Percentiles rank a stretch among this genome's conserved stretches.
Conservation (phyloP, 2,797 vertebrate species). For the Sebastes oblongus region DNA sequence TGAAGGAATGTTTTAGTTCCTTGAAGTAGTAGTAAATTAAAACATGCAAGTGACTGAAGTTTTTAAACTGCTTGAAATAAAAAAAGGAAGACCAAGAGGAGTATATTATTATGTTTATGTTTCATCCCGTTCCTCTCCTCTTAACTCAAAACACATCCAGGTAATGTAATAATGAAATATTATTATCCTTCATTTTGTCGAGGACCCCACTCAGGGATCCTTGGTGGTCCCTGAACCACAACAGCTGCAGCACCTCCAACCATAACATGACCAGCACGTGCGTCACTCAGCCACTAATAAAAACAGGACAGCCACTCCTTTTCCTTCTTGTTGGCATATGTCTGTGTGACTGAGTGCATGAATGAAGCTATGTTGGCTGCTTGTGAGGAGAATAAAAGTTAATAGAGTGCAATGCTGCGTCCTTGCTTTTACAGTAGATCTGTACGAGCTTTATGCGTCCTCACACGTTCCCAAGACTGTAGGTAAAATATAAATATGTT, state of each 20-base stretch:
- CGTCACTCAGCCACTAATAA: constrained; percentile 67
- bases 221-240: constrained; percentile 58
- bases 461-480: background rate
- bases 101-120: background rate
- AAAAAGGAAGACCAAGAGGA: background rate
- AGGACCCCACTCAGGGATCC: constrained; percentile 30
- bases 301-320: constrained; percentile 60
- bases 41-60: background rate
- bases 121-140: background rate
- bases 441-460: background rate
- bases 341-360: background rate
- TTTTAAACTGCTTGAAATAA: background rate
- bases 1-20: too few species aligned
- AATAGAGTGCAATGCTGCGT: background rate
- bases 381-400: constrained; percentile 14
- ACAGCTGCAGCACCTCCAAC: constrained; percentile 49
- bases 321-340: constrained; percentile 20
- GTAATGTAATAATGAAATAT: constrained; percentile 29
- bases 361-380: background rate
- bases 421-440: background rate
- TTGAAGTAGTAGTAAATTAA: too few species aligned
- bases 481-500: background rate
- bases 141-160: background rate
- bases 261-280: constrained; percentile 50
- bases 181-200: constrained; percentile 30